Evolutionary conservation across 2,888 invertebrate genomes (phyloP), one percentile per base, ranked within the genome.

Genomic region (Meiosimyza platycephala): DNA sequence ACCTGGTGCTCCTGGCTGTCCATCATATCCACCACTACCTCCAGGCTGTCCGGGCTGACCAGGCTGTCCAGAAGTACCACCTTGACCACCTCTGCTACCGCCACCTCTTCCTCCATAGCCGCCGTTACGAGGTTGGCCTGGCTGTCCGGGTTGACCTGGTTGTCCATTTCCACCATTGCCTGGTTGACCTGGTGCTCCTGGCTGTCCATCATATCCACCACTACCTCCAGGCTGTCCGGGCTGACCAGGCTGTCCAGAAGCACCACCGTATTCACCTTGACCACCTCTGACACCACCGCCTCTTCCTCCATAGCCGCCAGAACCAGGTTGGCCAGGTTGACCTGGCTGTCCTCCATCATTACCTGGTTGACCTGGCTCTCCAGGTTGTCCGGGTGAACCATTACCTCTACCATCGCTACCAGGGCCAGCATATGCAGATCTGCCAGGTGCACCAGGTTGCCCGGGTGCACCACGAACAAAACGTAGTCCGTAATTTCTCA

Each of bases 241-340:
- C 7, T 63, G 63, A 63, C 63, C 63, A 40, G 63, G 47, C 48
- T 63, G 63, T 13, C 40, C 63, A 18, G 47, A 47, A n/a, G 1
- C 33, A 47, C 63, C 63, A 47, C 63, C 63, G 33, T 33, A 11
- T 15, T 48, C 47, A n/a, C 63, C 63, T 15, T 22, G 15, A 22
- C 59, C 22, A 59, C 59, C 59, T 7, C 59, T 13, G 16, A 5
- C 16, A 59, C 28, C 9, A 59, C 59, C 18, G 11, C 59, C 59
- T 6, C 12, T 9, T 6, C 59, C 59, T 40, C 40, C 40, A 40
- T 40, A 40, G 40, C 40, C 40, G 40, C 9, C 9, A 2, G 5
- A 9, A 1, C 40, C 40, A 40, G 40, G 40, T 40, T 40, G 40
- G 2, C 40, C 40, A 40, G 40, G 40, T 9, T 40, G 6, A 9